Base-by-base conservation (phyloP, 2,797 vertebrate genomes). In the Setipinna tenuifilis region DNA sequence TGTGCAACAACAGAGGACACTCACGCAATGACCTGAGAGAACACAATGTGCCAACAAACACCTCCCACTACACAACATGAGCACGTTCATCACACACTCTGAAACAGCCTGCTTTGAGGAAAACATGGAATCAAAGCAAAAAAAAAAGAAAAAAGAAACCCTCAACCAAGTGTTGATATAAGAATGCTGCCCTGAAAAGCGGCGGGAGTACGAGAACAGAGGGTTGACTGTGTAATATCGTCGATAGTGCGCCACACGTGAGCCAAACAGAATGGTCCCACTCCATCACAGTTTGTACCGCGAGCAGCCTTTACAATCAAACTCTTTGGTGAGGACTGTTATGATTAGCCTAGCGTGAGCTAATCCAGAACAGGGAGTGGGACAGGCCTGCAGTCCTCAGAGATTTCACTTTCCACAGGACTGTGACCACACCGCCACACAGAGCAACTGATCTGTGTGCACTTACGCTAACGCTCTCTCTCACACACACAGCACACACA, bases 341-440 rank as follows among this genome's bases (percentile, higher is more conserved):
- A 87, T 87, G 84, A 84, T 88, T 89, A 89, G 85, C 84, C 68
- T 83, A 85, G 87, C 83, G 81, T 89, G 88, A 89, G 88, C 82
- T 87, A 87, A 87, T 82, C 88, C 88, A 89, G 88, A 86, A 85
- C 83, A 87, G 88, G 85, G 86, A 83, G 80, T 88, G 89, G 86
- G 88, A 88, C 88, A 85, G 88, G 78, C 78, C 86, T 90, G 75
- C 41, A 46, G 86, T 87, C 89, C 80, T 87, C 57, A 65, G 87
- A 88, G 89, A 89, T 71, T 82, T 71, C 44, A 78, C 83, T 87
- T 90, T 89, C 87, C 83, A 88, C 88, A 87, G 88, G 86, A 81
- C 85, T 59, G 71, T 46, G 85, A 85, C 85, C 87, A 86, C 86
- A 86, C 84, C 71, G 14, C 50, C 50, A 54, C 50, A 54, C 9